Evolutionary conservation across 2,113 vertebrate species (phyloP), one percentile per base, ranked within the genome.

Genomic region (Myanophis thanlyinensis): DNA sequence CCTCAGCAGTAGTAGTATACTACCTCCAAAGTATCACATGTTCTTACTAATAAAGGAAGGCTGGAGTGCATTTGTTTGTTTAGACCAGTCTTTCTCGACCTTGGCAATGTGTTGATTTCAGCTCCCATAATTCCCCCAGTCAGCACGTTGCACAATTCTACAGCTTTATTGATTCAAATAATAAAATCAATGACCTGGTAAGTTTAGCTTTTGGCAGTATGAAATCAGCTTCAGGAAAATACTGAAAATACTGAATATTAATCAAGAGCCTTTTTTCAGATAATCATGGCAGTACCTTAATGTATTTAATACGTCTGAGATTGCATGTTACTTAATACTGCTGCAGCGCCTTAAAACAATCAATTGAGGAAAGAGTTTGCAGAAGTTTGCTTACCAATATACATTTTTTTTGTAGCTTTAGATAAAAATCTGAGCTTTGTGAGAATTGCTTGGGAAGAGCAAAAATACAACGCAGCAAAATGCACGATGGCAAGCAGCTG

Each of bases 371-470:
- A 91, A 93, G 89, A 91, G 91, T 35, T 88, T 40, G 88, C n/a
- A 95, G 59, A 93, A 87, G 59, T 30, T 90, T 95, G 1, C 62
- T 80, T 85, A 56, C 91, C n/a, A 90, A 88, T 93, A 86, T 91
- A 85, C 48, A 84, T 89, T 85, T 93, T 93, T 91, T 85, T 85
- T 92, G 93, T 67, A 80, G 92, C 47, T 54, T 94, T 91, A 90
- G 56, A 94, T 46, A 96, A 94, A 94, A 95, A 95, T 89, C 86
- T 92, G 47, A 93, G 91, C 54, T 95, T 93, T 93, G 95, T 86
- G 54, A 49, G 93, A 95, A 96, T 93, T 93, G 95, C 35, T 91
- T 49, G 94, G 73, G 86, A 85, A 95, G 59, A n/a, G 87, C 49
- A 93, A 95, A 95, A 94, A 56, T 84, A 22, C 80, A 94, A 87